A percentile compares a stretch with the other conserved stretches of the same genome.
phyloP scores from a whole-genome alignment of 2,888 invertebrate genomes.

The Melieria crassipennis region DNA sequence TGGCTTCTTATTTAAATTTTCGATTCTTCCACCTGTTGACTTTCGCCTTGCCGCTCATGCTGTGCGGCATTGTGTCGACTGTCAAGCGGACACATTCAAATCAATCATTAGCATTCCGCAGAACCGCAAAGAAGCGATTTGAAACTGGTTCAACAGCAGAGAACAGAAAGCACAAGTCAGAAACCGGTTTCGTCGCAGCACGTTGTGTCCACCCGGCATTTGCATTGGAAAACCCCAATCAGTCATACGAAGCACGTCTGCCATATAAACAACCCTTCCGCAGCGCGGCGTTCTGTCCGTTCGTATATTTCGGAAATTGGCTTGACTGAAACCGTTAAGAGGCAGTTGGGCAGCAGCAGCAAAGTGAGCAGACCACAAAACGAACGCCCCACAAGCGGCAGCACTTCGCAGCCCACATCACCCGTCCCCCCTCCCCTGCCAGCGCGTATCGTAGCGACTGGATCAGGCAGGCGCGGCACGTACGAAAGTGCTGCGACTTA shows the following conservation, averaged over 20 bases:
- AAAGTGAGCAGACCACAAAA: constrained; percentile 15
- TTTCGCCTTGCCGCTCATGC: not conserved
- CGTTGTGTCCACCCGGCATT: too few species aligned
- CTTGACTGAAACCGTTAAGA: too few species aligned
- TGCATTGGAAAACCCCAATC: too few species aligned
- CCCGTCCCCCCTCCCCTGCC: constrained; percentile 23
- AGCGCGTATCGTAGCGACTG: constrained; percentile 22
- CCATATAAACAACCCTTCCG: not conserved
- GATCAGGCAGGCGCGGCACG: constrained; percentile 13
- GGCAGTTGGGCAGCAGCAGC: not conserved
- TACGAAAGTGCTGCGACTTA: constrained; percentile 6
- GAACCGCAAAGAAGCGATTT: not conserved
- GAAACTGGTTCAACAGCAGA: too few species aligned
- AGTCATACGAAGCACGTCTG: too few species aligned
- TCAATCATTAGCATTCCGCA: not conserved
- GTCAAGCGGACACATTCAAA: too few species aligned
- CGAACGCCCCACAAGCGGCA: constrained; percentile 12
- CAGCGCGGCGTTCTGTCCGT: not conserved
- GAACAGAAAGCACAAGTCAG: too few species aligned
- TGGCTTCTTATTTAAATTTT: not conserved
- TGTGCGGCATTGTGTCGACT: constrained; percentile 2
- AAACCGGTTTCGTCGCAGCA: too few species aligned
- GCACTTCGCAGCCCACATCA: too few species aligned
- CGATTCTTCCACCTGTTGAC: not conserved
- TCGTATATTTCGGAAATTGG: too few species aligned